A percentile compares a stretch with the other conserved stretches of the same genome.
These are phyloP conservation scores for Propithecus deckenii DNA, from an alignment of 2,797 vertebrate genomes.

Conservation along the genomic window DNA sequence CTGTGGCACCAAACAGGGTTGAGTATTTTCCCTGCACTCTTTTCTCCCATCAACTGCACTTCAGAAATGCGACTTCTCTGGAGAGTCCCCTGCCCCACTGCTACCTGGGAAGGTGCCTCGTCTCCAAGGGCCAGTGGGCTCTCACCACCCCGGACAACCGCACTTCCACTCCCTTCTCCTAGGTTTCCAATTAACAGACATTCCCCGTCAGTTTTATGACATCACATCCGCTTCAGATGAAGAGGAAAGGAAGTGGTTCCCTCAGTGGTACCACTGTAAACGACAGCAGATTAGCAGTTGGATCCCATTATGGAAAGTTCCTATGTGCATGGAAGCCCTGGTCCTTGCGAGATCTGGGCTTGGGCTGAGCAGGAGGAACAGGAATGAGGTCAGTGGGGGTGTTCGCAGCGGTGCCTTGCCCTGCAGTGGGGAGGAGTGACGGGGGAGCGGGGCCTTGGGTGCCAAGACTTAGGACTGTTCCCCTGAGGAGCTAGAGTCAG, in stretches of 20 bases:
- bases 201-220: slow-evolving; percentile 10
- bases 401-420: no score
- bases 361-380: neutral
- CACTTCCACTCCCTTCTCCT: neutral
- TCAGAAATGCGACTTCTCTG: neutral
- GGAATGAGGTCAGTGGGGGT: rapidly evolving
- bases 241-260: slow-evolving; percentile 28
- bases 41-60: neutral
- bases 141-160: neutral
- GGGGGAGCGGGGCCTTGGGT: rapidly evolving
- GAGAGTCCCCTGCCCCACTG: neutral
- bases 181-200: slow-evolving; percentile 43
- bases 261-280: slow-evolving; percentile 1
- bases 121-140: neutral
- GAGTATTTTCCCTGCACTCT: neutral
- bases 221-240: slow-evolving; percentile 43
- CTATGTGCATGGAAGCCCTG: neutral
- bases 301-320: slow-evolving; percentile 26
- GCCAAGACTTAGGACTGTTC: neutral
- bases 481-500: neutral
- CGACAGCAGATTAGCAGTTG: neutral
- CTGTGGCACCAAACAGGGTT: neutral
- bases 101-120: neutral
- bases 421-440: no score
- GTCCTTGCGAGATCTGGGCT: neutral